phyloP scores from a whole-genome alignment of 2,888 invertebrate species.

The Acanthopleura granulata region DNA sequence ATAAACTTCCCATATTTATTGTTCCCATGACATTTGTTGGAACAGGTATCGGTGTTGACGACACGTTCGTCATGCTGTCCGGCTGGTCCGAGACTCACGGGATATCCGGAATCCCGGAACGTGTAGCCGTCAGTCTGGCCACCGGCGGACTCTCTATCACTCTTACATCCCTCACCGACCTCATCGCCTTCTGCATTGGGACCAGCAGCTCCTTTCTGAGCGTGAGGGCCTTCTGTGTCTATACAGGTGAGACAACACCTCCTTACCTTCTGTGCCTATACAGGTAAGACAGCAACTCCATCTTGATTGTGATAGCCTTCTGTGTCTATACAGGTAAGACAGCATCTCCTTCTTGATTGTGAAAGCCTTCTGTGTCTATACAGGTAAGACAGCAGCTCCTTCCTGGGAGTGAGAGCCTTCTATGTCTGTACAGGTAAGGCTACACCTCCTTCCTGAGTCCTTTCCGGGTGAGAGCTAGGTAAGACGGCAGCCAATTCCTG shows the following conservation, averaged over 20 bases:
- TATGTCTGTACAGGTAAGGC: not conserved
- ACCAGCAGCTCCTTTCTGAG: not conserved
- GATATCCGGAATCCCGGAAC: not conserved
- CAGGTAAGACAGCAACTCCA: too few relatives aligned
- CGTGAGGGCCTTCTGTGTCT: not conserved
- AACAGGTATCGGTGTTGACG: slow-evolving; percentile 9
- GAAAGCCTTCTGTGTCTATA: not conserved
- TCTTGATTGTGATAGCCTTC: too few relatives aligned
- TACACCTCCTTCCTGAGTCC: too few relatives aligned
- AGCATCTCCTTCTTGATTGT: not conserved
- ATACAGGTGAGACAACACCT: not conserved
- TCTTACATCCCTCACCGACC: not conserved
- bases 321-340: not conserved
- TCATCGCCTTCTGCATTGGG: slow-evolving; percentile 4
- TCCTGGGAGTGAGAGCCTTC: not conserved
- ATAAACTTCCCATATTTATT: not conserved
- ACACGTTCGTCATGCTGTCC: not conserved
- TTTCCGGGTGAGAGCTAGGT: too few relatives aligned
- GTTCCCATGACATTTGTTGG: not conserved
- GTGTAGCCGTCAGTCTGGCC: not conserved
- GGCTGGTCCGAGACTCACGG: not conserved
- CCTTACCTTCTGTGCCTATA: not conserved
- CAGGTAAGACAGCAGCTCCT: not conserved
- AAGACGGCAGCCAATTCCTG: too few relatives aligned
- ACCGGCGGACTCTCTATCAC: not conserved